Conservation (phyloP, 2,797 vertebrate genomes). For the Platalea minor region DNA sequence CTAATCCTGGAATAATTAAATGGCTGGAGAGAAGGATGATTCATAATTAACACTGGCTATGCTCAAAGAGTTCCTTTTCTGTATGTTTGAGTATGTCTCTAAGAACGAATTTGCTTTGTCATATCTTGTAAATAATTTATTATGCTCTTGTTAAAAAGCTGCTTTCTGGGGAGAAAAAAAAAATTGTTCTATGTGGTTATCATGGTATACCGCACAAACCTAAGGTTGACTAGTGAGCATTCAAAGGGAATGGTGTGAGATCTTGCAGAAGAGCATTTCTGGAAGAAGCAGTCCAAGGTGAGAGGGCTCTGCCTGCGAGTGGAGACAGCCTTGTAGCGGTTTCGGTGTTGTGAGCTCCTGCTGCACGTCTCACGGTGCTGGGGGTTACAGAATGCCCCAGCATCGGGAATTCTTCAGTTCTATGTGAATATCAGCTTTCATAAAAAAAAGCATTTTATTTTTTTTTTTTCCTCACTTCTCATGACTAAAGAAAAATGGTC, state of each 20-base stretch:
- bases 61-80: background rate
- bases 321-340: background rate
- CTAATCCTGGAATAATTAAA: constrained; percentile 26
- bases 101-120: background rate
- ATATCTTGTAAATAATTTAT: background rate
- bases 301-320: background rate
- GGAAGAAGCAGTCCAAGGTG: background rate
- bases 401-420: background rate
- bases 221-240: background rate
- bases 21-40: background rate
- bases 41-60: background rate
- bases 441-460: background rate
- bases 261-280: background rate
- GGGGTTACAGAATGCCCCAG: background rate
- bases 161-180: background rate
- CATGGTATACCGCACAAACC: background rate
- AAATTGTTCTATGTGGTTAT: background rate
- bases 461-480: background rate
- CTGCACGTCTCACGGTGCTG: rapidly evolving
- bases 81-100: background rate
- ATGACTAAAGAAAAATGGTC: background rate
- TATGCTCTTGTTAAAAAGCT: background rate
- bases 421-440: background rate
- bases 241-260: rapidly evolving
- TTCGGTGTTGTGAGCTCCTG: background rate